Base-by-base conservation (phyloP, 2,797 vertebrate species). In the Catharus ustulatus region DNA sequence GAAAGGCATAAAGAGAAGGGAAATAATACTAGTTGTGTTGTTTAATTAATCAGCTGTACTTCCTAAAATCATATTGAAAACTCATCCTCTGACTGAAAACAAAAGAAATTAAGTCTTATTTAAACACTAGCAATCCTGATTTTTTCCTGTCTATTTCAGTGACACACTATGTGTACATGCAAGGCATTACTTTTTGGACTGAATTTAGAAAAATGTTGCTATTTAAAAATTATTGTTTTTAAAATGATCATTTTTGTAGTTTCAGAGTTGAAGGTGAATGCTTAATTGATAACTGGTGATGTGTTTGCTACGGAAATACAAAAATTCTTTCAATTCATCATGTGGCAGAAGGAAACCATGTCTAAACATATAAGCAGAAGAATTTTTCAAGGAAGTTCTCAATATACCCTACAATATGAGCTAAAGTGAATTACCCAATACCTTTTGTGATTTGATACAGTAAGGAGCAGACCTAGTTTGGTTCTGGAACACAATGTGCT, bases 401-500 rank as follows among this genome's bases (percentile, higher is more conserved):
- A 19, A 2, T 36, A 3, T 76, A 76, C 22, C 57, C 45, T 62
- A 55, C 74, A 87, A 48, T 55, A 36, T 24, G 46, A 85, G 20
- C 24, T 85, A 14, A 74, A 71, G 38, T 38, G 48, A 68, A 32
- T 58, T 89, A n/a, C 62, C 84, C 54, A 86, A 15, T 54, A 63
- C 62, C 63, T 92, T 76, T 74, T 72, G 34, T 73, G 73, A 61
- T 71, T 59, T 42, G 66, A 34, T 87, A 49, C 40, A 58, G 73
- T 83, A 66, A 77, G 29, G 36, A 55, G n/a, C 49, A 81, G 66
- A 36, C 36, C 61, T 82, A 12, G 11, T 74, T 71, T 84, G 75
- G 38, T 73, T 68, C 91, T 95, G 77, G 85, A 80, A 63, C n/a
- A 74, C 59, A 81, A 85, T 79, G 66, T 89, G 59, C 81, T 92